Conservation (phyloP, 2,797 vertebrate genomes). For the Chloroceryle inda region DNA sequence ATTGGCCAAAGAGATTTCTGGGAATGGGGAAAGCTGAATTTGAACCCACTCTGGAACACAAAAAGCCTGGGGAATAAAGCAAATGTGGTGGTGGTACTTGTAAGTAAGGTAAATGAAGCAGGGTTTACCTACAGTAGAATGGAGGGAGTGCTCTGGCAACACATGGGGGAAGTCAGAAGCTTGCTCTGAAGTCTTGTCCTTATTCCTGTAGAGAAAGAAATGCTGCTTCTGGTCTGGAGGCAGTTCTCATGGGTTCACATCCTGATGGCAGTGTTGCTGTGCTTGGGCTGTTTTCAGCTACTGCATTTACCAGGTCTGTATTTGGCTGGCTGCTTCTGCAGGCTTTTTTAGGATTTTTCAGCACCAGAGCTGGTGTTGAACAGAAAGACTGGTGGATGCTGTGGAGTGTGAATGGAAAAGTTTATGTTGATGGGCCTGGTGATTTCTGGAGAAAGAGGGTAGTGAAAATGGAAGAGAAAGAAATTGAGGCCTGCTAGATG, state of each 20-base stretch:
- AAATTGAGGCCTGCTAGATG: background rate
- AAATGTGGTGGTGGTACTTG: background rate
- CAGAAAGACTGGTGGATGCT: background rate
- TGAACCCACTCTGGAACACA: background rate
- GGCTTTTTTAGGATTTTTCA: background rate
- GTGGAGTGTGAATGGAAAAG: background rate
- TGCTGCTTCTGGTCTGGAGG: background rate
- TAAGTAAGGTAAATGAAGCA: background rate
- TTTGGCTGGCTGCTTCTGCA: background rate
- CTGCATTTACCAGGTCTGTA: background rate
- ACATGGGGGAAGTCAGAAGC: background rate
- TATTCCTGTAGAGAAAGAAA: background rate
- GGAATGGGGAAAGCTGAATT: background rate
- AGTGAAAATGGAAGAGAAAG: background rate
- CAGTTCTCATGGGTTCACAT: background rate
- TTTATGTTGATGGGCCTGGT: background rate
- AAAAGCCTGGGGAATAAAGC: background rate
- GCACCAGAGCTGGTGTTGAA: background rate
- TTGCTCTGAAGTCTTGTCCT: background rate
- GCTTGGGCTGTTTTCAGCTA: background rate
- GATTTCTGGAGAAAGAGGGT: background rate
- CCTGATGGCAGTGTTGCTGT: background rate
- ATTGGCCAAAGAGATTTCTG: background rate
- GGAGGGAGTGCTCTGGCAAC: background rate
- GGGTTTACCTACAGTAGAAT: background rate